Percentiles rank a stretch among this genome's conserved stretches.
Evolutionary conservation across 2,113 vertebrate species (phyloP).

Genomic region (Beaufortia kweichowensis): DNA sequence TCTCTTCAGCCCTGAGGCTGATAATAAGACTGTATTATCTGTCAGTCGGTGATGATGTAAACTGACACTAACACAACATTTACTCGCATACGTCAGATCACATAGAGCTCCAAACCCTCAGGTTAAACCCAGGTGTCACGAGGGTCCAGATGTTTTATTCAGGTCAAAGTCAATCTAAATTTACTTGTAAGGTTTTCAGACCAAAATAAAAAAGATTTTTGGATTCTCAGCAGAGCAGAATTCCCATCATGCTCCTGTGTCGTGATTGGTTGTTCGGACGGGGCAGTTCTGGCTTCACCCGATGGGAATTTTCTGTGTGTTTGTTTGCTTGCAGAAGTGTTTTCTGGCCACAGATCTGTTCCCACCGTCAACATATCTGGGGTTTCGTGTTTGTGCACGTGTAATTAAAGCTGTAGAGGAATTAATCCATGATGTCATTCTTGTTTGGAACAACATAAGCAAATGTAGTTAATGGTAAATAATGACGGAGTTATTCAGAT

Average conservation of each 20-base stretch:
- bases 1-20: background rate
- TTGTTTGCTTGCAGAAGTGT: too few species aligned
- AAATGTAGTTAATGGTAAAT: background rate
- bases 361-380: constrained; percentile 1
- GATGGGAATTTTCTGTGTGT: constrained; percentile 30
- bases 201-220: background rate
- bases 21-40: constrained; percentile 4
- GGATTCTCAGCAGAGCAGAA: constrained; percentile 35
- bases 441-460: background rate
- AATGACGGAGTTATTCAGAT: background rate
- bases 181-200: too few species aligned
- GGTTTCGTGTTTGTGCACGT: too few species aligned
- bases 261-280: constrained; percentile 24
- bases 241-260: constrained; percentile 14
- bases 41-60: constrained; percentile 15
- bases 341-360: background rate
- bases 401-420: too few species aligned
- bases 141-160: background rate
- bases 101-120: too few species aligned
- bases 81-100: background rate
- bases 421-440: too few species aligned
- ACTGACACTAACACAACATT: background rate
- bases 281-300: constrained; percentile 31
- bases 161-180: too few species aligned
- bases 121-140: too few species aligned